phyloP scores from a whole-genome alignment of 2,888 invertebrate genomes.

The Alsophila aescularia region DNA sequence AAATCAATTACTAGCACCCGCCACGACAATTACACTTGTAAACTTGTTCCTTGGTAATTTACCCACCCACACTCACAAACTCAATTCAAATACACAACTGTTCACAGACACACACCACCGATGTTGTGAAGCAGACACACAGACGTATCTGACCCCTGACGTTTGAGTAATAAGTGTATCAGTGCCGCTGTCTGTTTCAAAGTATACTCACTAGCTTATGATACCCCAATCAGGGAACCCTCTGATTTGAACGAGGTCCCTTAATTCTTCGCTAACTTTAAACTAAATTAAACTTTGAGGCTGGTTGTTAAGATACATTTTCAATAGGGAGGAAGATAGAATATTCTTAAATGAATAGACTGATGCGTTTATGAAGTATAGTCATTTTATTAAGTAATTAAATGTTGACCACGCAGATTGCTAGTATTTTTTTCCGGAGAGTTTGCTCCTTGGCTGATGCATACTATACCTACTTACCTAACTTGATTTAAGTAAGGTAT shows the following conservation, averaged over 20 bases:
- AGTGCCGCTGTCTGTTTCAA: slow-evolving; percentile 67
- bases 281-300: slow-evolving; percentile 41
- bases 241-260: slow-evolving; percentile 54
- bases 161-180: slow-evolving; percentile 66
- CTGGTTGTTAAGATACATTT: slow-evolving; percentile 4
- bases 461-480: too few species aligned
- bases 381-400: too few species aligned
- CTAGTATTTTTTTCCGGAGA: too few species aligned
- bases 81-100: slow-evolving; percentile 13
- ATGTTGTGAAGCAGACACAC: slow-evolving; percentile 33
- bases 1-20: slow-evolving; percentile 76
- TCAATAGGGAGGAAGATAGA: neutral
- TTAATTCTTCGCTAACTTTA: slow-evolving; percentile 22
- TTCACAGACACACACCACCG: slow-evolving; percentile 21
- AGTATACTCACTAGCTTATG: slow-evolving; percentile 71
- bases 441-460: too few species aligned
- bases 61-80: slow-evolving; percentile 48
- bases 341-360: neutral
- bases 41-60: slow-evolving; percentile 69
- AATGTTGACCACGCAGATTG: too few species aligned
- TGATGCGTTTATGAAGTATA: neutral
- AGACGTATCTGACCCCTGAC: slow-evolving; percentile 56
- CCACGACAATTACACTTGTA: slow-evolving; percentile 74
- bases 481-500: too few species aligned
- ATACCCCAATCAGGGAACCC: slow-evolving; percentile 74